A percentile compares a stretch with the other conserved stretches of the same genome.
Conservation (phyloP, 2,113 vertebrate genomes). For the Melanostigma gelatinosum region DNA sequence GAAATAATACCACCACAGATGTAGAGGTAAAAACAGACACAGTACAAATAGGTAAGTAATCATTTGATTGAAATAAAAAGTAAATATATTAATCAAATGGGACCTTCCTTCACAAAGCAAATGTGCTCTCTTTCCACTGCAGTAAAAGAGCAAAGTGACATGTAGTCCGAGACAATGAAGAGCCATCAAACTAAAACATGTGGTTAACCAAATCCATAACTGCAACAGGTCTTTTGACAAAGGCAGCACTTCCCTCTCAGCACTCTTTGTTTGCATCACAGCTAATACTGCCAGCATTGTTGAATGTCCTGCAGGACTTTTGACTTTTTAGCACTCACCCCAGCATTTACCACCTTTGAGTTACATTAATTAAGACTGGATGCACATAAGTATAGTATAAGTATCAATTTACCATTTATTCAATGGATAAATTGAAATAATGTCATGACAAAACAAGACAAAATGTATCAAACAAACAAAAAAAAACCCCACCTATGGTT, state of each 20-base stretch:
- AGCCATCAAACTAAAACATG: constrained; percentile 39
- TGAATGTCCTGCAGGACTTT: neutral
- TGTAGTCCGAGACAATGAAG: constrained; percentile 11
- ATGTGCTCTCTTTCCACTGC: neutral
- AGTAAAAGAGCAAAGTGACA: constrained; percentile 25
- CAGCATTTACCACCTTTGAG: neutral
- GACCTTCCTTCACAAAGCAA: neutral
- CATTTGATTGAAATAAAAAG: neutral
- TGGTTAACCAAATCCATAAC: constrained; percentile 47
- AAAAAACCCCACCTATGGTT: too few species aligned
- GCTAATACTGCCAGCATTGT: neutral
- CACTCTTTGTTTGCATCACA: constrained; percentile 11
- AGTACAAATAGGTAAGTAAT: neutral
- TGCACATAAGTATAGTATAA: neutral
- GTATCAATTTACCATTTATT: neutral
- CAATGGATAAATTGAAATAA: neutral
- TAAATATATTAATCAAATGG: neutral
- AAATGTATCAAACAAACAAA: constrained; percentile 34
- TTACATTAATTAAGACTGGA: neutral
- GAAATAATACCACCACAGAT: constrained; percentile 13
- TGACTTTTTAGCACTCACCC: neutral
- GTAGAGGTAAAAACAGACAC: neutral
- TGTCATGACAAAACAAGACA: constrained; percentile 1
- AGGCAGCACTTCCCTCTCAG: constrained; percentile 4
- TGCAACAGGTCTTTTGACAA: constrained; percentile 25